Evolutionary conservation across 2,888 invertebrate genomes (phyloP), one percentile per base, ranked within the genome.

Genomic region (Dione juno): DNA sequence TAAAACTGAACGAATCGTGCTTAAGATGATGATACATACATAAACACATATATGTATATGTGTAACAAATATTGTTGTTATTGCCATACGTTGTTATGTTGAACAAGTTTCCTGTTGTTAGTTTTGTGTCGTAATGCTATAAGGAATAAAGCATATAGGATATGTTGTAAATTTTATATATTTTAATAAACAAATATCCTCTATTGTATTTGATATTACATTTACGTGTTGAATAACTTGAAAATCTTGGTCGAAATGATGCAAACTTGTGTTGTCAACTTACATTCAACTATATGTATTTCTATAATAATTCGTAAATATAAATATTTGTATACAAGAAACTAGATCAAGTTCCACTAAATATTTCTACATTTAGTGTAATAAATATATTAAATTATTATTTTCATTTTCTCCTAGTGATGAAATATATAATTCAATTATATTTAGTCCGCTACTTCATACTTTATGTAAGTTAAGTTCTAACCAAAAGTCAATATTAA

Each of bases 221-320:
- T 37, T 16, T 16, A 35, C 37, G 6, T 37, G 6, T 13, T 35
- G 8, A n/a, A n/a, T n/a, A 35, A n/a, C 0, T 14, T 57, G 16
- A 40, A 40, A 40, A 16, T 37, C 37, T 40, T 19, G 40, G 37
- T 57, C 57, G 16, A 37, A 16, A 57, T 57, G 57, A 40, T 57
- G 6, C 37, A 6, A 57, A 19, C 6, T 19, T 54, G 11, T 50
- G 19, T 50, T 50, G 7, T 19, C 13, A 13, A 6, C 14, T 53
- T 28, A 7, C 21, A 13, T 28, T 11, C 21, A 21, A 21, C 0
- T 14, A 3, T 43, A 11, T 14, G 43, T 43, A 43, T 14, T 43
- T 14, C 43, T 43, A 14, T 3, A 28, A 28, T 28, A 28, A 28
- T 28, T n/a, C n/a, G n/a, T n/a, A n/a, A n/a, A n/a, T n/a, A n/a